These are phyloP conservation scores for Tonatia bakeri DNA, from an alignment of 2,113 vertebrate species.

Conservation along the genomic window DNA sequence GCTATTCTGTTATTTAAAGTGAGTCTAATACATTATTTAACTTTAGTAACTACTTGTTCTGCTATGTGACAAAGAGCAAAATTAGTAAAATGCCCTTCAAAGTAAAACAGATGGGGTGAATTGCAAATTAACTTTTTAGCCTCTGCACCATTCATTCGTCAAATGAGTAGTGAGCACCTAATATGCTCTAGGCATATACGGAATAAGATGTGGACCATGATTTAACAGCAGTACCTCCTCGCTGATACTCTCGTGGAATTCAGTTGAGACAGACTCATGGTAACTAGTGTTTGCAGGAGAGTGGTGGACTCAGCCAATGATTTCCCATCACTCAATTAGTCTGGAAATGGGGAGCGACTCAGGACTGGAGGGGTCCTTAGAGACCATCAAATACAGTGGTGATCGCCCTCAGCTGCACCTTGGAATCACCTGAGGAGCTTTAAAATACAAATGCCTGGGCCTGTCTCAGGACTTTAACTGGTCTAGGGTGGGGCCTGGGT, in stretches of 20 bases:
- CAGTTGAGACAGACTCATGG: background rate
- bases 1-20: background rate
- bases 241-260: background rate
- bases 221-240: background rate
- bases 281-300: background rate
- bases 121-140: background rate
- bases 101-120: background rate
- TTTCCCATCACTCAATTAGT: background rate
- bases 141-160: background rate
- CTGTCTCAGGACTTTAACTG: background rate
- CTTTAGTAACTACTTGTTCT: background rate
- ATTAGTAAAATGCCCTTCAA: background rate
- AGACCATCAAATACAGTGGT: no score
- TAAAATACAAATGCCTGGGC: background rate
- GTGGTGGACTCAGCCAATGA: background rate
- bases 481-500: background rate
- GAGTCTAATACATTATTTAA: background rate
- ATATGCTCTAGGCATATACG: background rate
- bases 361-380: background rate
- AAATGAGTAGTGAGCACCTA: background rate
- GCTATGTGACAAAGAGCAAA: background rate
- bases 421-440: background rate
- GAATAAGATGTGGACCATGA: background rate
- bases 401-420: background rate
- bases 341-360: background rate